phyloP scores from a whole-genome alignment of 1,140 invertebrate species.

The Drosophila saltans region DNA sequence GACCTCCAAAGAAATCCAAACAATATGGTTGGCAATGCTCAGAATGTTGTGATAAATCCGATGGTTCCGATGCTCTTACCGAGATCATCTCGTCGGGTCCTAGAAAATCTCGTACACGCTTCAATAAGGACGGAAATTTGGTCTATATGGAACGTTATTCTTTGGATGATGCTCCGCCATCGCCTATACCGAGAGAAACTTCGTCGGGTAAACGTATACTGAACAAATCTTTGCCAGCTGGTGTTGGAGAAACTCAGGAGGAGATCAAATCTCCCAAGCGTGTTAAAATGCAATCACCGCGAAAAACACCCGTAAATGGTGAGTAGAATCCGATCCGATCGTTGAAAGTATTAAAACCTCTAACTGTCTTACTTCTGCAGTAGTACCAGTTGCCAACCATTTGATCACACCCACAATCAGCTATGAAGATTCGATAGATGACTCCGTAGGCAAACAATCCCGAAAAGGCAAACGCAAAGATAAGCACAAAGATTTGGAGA shows the following conservation, averaged over 20 bases:
- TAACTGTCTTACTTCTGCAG: conserved; percentile 32
- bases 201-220: conserved; percentile 33
- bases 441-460: conserved; percentile 60
- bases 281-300: conserved; percentile 54
- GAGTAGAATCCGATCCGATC: conserved; percentile 6
- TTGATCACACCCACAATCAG: conserved; percentile 28
- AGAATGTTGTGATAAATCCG: conserved; percentile 94
- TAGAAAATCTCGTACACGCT: conserved; percentile 89
- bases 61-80: conserved; percentile 89
- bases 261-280: conserved; percentile 66
- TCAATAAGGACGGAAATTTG: conserved; percentile 87
- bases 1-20: conserved; percentile 97
- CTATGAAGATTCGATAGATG: conserved; percentile 72
- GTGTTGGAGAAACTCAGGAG: conserved; percentile 38
- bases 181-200: conserved; percentile 36
- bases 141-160: conserved; percentile 69
- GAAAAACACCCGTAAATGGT: conserved; percentile 68
- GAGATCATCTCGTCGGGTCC: conserved; percentile 91
- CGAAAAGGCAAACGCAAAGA: conserved; percentile 87
- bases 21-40: conserved; percentile 97
- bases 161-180: conserved; percentile 62
- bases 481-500: conserved; percentile 86
- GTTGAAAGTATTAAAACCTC: not conserved
- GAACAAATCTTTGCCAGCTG: conserved; percentile 60
- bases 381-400: conserved; percentile 22